These are phyloP conservation scores for Setipinna tenuifilis DNA, from an alignment of 2,797 vertebrate genomes.

Conservation along the genomic window DNA sequence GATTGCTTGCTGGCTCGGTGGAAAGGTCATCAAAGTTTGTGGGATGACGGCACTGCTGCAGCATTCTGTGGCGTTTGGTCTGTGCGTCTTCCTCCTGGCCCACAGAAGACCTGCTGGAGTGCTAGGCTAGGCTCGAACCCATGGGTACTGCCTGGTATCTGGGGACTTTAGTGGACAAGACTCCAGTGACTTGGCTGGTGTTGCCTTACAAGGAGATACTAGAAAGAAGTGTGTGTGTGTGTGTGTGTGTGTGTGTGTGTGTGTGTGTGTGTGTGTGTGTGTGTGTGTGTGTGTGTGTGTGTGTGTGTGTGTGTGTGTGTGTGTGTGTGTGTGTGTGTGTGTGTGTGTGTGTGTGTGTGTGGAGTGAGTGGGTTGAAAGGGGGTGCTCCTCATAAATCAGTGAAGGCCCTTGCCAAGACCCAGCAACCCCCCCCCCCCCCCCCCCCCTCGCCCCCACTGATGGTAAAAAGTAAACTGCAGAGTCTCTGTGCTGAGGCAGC, in stretches of 20 bases:
- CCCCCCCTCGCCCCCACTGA: constrained; percentile 40
- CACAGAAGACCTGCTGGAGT: not conserved
- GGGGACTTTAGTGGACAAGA: not conserved
- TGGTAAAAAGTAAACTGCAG: constrained; percentile 46
- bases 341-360: not conserved
- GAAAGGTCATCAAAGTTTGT: constrained; percentile 40
- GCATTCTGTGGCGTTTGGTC: not conserved
- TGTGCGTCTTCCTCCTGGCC: not conserved
- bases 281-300: no score
- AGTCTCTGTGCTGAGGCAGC: constrained; percentile 40
- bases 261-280: no score
- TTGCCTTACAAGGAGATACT: constrained; percentile 70
- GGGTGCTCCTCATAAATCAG: constrained; percentile 62
- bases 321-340: constrained; percentile 2
- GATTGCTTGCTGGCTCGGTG: not conserved
- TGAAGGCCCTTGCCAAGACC: constrained; percentile 56
- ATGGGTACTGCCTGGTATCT: not conserved
- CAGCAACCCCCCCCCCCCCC: constrained; percentile 47
- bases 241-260: no score
- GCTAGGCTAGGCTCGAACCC: not conserved
- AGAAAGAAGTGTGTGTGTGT: constrained; percentile 21
- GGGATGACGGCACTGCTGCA: constrained; percentile 34
- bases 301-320: not conserved
- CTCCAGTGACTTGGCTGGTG: constrained; percentile 53
- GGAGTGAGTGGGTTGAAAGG: not conserved